phyloP scores from a whole-genome alignment of 2,113 vertebrate species.

The Sula dactylatra region DNA sequence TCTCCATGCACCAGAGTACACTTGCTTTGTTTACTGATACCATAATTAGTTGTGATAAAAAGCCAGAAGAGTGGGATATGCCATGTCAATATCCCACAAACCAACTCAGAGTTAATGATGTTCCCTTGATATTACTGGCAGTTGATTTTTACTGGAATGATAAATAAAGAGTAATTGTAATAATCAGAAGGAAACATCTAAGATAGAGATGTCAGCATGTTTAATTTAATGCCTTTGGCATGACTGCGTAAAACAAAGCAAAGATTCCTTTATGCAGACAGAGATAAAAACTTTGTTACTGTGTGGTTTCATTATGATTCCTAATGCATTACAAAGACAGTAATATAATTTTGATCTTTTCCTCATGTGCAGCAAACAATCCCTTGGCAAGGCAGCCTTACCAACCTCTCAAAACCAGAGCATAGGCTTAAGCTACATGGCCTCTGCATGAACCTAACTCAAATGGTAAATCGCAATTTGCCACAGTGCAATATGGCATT shows the following conservation, averaged over 20 bases:
- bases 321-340: background rate
- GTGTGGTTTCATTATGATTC: background rate
- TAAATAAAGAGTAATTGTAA: slow-evolving; percentile 16
- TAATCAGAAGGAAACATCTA: slow-evolving; percentile 26
- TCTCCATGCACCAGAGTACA: background rate
- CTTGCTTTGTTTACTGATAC: background rate
- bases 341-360: slow-evolving; percentile 6
- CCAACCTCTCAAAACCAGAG: background rate
- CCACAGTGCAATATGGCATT: background rate
- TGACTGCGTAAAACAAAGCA: background rate
- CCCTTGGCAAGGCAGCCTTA: background rate
- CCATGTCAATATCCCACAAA: background rate
- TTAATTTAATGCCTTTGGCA: slow-evolving; percentile 13
- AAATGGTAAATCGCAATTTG: background rate
- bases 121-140: background rate
- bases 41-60: background rate
- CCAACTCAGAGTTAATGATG: background rate
- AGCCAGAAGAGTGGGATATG: background rate
- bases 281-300: background rate
- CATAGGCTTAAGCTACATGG: background rate
- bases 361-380: background rate
- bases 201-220: background rate
- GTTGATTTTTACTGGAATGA: slow-evolving; percentile 44
- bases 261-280: slow-evolving; percentile 6
- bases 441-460: background rate